Base-by-base conservation (phyloP, 2,888 invertebrate species). In the Scaptomyza polygonia region DNA sequence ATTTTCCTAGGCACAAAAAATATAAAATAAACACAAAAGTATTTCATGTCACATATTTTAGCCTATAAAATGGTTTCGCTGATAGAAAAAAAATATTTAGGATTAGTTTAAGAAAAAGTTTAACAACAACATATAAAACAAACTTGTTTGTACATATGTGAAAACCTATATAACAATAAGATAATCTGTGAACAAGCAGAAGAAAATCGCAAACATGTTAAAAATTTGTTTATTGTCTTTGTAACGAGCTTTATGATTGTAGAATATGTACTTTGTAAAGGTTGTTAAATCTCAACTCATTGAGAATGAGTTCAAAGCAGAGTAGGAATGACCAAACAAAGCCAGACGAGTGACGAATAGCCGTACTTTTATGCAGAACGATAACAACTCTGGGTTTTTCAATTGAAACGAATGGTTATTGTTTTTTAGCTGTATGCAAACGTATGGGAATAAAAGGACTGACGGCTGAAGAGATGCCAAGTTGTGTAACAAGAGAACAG, bases 401-500 rank as follows among this genome's bases (percentile, higher is more conserved):
- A 67, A 64, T 49, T 65, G 47, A 77, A 69, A 76, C 63, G 59
- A 65, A 79, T 81, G 72, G 67, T 67, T 49, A 69, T 62, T 67
- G 67, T 62, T 67, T 39, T 39, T 39, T 67, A 69, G 69, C 68
- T 65, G 61, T 68, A 70, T 44, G 74, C 48, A 65, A 72, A 65
- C 67, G 72, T 72, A 63, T 59, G 66, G 71, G 68, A 67, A n/a
- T n/a, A n/a, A 74, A 62, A 64, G 72, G 75, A 77, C 67, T 39
- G 65, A 76, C 66, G 58, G 72, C 16, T 29, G 27, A 16, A 27
- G 74, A 63, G 53, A 59, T 73, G 67, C 56, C 61, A 71, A 61
- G 65, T 18, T 18, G 4, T 39, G 5, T 2, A 39, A 16, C 4
- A 16, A 9, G 39, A 16, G 39, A 39, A 39, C 16, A 16, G 16